Percentiles rank a stretch among this genome's conserved stretches.
Conservation (phyloP, 2,888 invertebrate species). For the Yponomeuta cagnagella region DNA sequence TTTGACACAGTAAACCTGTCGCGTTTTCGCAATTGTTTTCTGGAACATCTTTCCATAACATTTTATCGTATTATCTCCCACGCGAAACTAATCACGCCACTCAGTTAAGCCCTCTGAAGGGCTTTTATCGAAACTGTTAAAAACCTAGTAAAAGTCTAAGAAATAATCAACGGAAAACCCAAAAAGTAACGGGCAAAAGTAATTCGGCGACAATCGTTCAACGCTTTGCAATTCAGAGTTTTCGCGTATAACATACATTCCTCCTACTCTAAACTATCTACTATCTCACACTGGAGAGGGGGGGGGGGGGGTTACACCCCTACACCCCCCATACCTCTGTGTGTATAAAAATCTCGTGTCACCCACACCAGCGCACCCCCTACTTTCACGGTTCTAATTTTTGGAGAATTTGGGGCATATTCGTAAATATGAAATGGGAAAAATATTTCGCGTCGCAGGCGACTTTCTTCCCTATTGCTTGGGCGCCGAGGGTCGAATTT, state of each 20-base stretch:
- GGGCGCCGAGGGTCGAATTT: conserved; percentile 34
- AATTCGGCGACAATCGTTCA: background rate
- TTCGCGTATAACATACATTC: conserved; percentile 48
- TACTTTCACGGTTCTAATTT: conserved; percentile 77
- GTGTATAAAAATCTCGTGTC: conserved; percentile 41
- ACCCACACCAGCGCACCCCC: conserved; percentile 43
- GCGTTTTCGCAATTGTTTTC: too few species aligned
- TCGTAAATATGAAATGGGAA: conserved; percentile 78
- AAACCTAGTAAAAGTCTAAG: background rate
- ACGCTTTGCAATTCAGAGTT: conserved; percentile 14
- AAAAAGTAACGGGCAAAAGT: conserved; percentile 14
- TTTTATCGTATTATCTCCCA: background rate
- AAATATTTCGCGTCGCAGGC: conserved; percentile 63
- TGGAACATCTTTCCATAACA: too few species aligned
- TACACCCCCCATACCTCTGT: conserved; percentile 36
- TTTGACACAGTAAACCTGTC: too few species aligned
- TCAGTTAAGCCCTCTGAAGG: too few species aligned
- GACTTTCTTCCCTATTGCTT: conserved; percentile 37
- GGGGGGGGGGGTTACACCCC: conserved; percentile 22
- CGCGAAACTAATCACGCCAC: background rate
- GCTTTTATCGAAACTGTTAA: too few species aligned
- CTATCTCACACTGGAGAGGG: conserved; percentile 36
- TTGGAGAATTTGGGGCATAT: conserved; percentile 77
- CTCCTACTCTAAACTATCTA: conserved; percentile 72
- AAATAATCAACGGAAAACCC: conserved; percentile 17